Evolutionary conservation across 2,888 invertebrate genomes (phyloP).

Genomic region (Biston stratarius): DNA sequence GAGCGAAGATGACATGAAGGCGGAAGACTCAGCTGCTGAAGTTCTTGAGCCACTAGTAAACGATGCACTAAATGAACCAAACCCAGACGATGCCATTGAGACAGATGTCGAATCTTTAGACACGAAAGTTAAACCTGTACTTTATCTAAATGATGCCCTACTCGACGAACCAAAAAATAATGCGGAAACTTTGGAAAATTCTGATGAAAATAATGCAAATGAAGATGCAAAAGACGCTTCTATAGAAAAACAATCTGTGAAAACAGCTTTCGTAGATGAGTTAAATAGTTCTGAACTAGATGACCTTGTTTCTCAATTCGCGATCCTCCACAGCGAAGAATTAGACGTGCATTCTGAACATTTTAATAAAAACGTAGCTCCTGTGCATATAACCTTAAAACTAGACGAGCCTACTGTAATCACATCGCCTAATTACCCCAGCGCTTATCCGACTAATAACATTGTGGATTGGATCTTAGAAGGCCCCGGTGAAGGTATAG

Average conservation of each 20-base stretch:
- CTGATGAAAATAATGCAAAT: slow-evolving; percentile 24
- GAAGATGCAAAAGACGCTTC: slow-evolving; percentile 10
- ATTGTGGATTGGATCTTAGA: slow-evolving; percentile 72
- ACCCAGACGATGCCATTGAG: slow-evolving; percentile 39
- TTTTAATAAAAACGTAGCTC: slow-evolving; percentile 50
- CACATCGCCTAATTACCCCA: slow-evolving; percentile 68
- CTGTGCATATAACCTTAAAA: slow-evolving; percentile 56
- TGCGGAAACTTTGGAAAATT: slow-evolving; percentile 30
- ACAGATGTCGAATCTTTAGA: slow-evolving; percentile 32
- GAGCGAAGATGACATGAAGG: slow-evolving; percentile 33
- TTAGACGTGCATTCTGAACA: slow-evolving; percentile 52
- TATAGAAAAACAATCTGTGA: not conserved
- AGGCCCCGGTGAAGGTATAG: slow-evolving; percentile 75
- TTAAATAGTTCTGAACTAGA: slow-evolving; percentile 56
- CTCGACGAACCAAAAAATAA: slow-evolving; percentile 43
- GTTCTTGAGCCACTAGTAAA: slow-evolving; percentile 28
- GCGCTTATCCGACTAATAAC: slow-evolving; percentile 64
- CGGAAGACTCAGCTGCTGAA: slow-evolving; percentile 30
- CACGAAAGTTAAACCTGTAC: slow-evolving; percentile 38
- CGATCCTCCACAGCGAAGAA: slow-evolving; percentile 50
- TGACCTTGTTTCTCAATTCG: slow-evolving; percentile 59
- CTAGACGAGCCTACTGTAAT: slow-evolving; percentile 59
- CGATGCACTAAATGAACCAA: slow-evolving; percentile 38
- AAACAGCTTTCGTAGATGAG: slow-evolving; percentile 46
- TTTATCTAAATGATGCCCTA: slow-evolving; percentile 61